These are phyloP conservation scores for Neopelma chrysocephalum DNA, from an alignment of 2,797 vertebrate genomes.

Conservation along the genomic window DNA sequence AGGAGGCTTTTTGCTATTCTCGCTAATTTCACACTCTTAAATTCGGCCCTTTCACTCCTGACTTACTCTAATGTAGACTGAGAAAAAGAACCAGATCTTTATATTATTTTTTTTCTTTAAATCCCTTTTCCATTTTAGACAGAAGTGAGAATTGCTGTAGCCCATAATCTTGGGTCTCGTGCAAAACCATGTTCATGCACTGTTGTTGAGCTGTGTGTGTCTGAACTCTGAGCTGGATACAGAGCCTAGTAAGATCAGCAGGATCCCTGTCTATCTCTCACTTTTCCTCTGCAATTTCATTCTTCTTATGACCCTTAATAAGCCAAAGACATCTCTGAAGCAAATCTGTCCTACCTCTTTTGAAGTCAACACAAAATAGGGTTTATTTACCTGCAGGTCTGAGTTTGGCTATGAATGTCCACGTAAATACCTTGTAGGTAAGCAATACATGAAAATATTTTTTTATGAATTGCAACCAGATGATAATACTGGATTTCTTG, in stretches of 20 bases:
- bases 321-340: not conserved
- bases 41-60: not conserved
- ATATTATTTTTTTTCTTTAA: not conserved
- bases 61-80: not conserved
- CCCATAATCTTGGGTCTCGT: not conserved
- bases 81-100: not conserved
- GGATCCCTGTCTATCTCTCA: not conserved
- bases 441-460: not conserved
- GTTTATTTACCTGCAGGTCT: not conserved
- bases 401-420: not conserved
- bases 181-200: accelerated
- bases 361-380: not conserved
- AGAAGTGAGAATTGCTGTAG: not conserved
- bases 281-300: not conserved
- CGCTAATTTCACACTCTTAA: accelerated
- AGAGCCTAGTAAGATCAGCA: not conserved
- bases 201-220: not conserved
- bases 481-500: not conserved
- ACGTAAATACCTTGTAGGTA: not conserved
- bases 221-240: accelerated
- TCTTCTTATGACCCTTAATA: not conserved
- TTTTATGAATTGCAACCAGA: not conserved
- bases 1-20: not conserved
- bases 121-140: not conserved
- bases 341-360: not conserved